Evolutionary conservation across 2,797 vertebrate species (phyloP), one percentile per base, ranked within the genome.

Genomic region (Tokudaia tokunoshimensis): DNA sequence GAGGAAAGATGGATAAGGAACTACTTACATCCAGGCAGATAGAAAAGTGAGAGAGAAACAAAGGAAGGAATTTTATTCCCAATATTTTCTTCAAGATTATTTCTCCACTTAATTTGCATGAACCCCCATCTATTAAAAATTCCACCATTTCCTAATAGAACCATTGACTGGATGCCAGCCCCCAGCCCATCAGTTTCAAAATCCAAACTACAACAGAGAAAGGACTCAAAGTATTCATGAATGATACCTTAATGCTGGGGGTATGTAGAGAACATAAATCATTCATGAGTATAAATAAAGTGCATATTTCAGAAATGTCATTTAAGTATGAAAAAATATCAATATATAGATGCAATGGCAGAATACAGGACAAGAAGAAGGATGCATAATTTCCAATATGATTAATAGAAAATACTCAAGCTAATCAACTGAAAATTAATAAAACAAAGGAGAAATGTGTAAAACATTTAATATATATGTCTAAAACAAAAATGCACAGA

Each of bases 361-460:
- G 9, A 26, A 10, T 61, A 15, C 26, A 11, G 74, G 74, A 4
- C 10, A 94, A 7, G 41, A 92, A 92, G 29, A 19, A 37, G 29
- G 15, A 70, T 31, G 67, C 63, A 26, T 52, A 79, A 94, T 91
- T 91, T 81, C 15, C 24, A 88, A 84, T 44, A 61, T 80, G 52
- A 22, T 37, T 70, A 87, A 57, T 50, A 70, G 72, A 80, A 65
- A 75, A 87, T 79, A 55, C 1, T 29, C 20, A 91, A 57, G 50
- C 26, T 59, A 37, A 79, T 76, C 2, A 6, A 76, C 0, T 31
- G 55, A 89, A 82, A 10, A 37, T 14, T 0, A 65, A 63, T n/a
- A 88, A 72, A 79, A n/a, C 11, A 57, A 92, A 57, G 15, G 55
- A 76, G 22, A 82, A 59, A 59, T 59, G 13, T 3, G 12, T 24